Conservation (phyloP, 2,113 vertebrate species). For the Arothron firmamentum region DNA sequence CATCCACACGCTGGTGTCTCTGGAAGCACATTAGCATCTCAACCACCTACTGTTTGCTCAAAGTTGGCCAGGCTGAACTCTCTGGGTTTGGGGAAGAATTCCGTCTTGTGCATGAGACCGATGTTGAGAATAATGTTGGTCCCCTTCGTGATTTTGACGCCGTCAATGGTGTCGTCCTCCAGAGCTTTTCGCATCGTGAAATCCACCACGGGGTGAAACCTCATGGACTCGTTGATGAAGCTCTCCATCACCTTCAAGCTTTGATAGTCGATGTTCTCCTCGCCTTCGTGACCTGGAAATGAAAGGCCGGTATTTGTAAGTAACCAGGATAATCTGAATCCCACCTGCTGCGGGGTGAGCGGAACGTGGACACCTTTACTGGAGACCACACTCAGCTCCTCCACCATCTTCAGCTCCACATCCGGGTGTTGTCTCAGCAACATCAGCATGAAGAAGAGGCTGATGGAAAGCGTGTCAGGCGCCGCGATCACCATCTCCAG, state of each 20-base stretch:
- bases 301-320: background rate
- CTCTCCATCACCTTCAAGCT: slow-evolving; percentile 81
- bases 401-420: slow-evolving; percentile 81
- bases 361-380: slow-evolving; percentile 66
- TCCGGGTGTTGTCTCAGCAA: slow-evolving; percentile 86
- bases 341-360: background rate
- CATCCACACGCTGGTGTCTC: background rate
- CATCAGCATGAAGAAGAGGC: slow-evolving; percentile 90
- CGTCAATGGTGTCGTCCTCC: slow-evolving; percentile 86
- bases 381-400: slow-evolving; percentile 80
- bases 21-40: background rate
- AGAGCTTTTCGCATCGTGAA: slow-evolving; percentile 88
- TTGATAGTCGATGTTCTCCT: slow-evolving; percentile 76
- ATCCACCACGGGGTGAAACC: slow-evolving; percentile 91
- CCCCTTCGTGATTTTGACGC: slow-evolving; percentile 83
- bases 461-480: slow-evolving; percentile 92
- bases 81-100: slow-evolving; percentile 89
- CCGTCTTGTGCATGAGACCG: slow-evolving; percentile 88
- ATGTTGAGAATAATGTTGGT: slow-evolving; percentile 94
- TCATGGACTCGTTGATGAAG: slow-evolving; percentile 89
- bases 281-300: slow-evolving; percentile 76
- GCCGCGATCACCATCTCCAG: slow-evolving; percentile 94
- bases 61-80: slow-evolving; percentile 92
- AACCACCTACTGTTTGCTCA: slow-evolving; percentile 80
- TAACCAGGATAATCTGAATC: background rate